Base-by-base conservation (phyloP, 2,797 vertebrate species). In the Scomberomorus guttatus region DNA sequence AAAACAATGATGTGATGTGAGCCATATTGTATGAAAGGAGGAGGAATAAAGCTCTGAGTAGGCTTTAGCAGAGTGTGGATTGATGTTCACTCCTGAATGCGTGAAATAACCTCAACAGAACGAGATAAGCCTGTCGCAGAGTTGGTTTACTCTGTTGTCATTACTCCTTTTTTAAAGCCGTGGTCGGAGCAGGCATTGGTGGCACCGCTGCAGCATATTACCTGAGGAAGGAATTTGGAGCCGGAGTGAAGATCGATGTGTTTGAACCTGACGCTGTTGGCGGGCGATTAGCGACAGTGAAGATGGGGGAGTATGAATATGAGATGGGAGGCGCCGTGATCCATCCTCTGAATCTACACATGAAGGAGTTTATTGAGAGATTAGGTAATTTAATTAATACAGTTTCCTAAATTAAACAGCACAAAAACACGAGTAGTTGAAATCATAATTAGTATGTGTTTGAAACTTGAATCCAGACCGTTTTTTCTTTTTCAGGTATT, bases 331-430 rank as follows among this genome's bases (percentile, higher is more conserved):
- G 96, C 0, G 22, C 95, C 0, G 13, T 97, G 24, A 95, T 99
- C 79, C 97, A 99, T 83, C 97, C 98, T n/a, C 93, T 99, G 27
- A 98, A 99, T 90, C 93, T 99, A 20, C 97, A 99, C 88, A 98
- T 98, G 97, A 99, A 99, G 88, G 94, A 97, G 32, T 98, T 98
- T 74, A 91, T 97, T 79, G 97, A 98, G 68, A 96, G 90, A 76
- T 78, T 98, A 77, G 97, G 98, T 98, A 91, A 85, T 84, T 67
- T 44, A n/a, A n/a, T n/a, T n/a, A n/a, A n/a, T 42, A 25, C 2
- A 27, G 12, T 22, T 44, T 39, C 24, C 9, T 9, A 0, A 71
- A 46, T 39, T 24, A 20, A 69, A 42, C 5, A 1, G 15, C 9
- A 67, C 11, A 60, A 1, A 55, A 6, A 14, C 18, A 20, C 15